Conservation (phyloP, 2,113 vertebrate species). For the Rhombomys opimus region DNA sequence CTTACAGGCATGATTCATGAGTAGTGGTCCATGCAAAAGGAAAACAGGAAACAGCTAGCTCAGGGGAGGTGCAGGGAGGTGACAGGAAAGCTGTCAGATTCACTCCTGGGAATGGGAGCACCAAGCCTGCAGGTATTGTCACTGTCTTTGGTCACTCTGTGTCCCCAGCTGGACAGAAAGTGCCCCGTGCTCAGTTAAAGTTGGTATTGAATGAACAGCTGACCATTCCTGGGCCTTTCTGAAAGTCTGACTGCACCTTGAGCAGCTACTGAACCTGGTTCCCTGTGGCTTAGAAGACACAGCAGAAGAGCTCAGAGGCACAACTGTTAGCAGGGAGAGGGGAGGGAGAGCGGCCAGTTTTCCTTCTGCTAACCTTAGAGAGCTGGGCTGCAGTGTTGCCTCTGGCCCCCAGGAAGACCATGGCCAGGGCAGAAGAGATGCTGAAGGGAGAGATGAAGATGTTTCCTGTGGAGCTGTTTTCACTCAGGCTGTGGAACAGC, state of each 20-base stretch:
- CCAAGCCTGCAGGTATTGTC: no score
- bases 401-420: slow-evolving; percentile 85
- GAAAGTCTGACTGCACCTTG: neutral
- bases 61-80: neutral
- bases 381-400: slow-evolving; percentile 83
- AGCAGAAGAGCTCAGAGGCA: neutral
- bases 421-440: slow-evolving; percentile 85
- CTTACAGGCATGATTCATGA: neutral
- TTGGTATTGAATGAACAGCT: neutral
- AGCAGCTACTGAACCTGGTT: neutral
- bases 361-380: slow-evolving; percentile 83
- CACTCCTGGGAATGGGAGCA: rapidly evolving
- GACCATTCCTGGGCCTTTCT: neutral
- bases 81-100: neutral
- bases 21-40: neutral
- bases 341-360: rapidly evolving
- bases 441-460: slow-evolving; percentile 87
- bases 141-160: neutral
- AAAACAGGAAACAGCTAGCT: neutral
- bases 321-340: neutral
- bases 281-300: neutral
- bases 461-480: slow-evolving; percentile 79
- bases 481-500: slow-evolving; percentile 79
- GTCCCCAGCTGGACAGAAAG: neutral
- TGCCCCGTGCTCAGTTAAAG: neutral